Evolutionary conservation across 2,113 vertebrate genomes (phyloP).

Genomic region (Scartelaos histophorus): DNA sequence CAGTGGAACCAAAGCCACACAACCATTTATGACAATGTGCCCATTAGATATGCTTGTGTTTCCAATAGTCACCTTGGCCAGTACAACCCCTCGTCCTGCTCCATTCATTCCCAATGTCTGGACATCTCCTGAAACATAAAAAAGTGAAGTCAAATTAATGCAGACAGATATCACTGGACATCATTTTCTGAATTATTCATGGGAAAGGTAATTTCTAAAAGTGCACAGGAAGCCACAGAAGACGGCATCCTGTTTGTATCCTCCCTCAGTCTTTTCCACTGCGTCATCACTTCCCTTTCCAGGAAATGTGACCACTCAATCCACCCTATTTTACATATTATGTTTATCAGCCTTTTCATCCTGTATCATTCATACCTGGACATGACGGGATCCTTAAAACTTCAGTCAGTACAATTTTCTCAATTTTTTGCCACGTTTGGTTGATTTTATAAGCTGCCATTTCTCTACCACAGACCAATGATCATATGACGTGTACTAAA

Average conservation of each 20-base stretch:
- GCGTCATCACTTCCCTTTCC: slow-evolving; percentile 79
- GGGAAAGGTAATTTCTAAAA: slow-evolving; percentile 66
- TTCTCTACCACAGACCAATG: slow-evolving; percentile 62
- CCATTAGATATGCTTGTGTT: not conserved
- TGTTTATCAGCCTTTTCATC: slow-evolving; percentile 25
- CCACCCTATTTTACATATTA: slow-evolving; percentile 66
- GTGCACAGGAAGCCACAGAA: slow-evolving; percentile 74
- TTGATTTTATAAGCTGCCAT: not conserved
- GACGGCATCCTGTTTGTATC: slow-evolving; percentile 79
- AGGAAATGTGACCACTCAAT: slow-evolving; percentile 71
- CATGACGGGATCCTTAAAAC: not conserved
- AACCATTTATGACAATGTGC: not conserved
- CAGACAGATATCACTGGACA: slow-evolving; percentile 1
- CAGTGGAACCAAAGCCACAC: not conserved
- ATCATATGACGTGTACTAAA: slow-evolving; percentile 52
- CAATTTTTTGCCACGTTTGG: not conserved
- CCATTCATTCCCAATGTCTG: slow-evolving; percentile 59
- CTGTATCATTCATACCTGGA: slow-evolving; percentile 18
- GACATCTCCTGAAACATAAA: slow-evolving; percentile 55
- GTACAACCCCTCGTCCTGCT: slow-evolving; percentile 57
- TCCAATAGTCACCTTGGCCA: slow-evolving; percentile 59
- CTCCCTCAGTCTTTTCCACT: slow-evolving; percentile 66
- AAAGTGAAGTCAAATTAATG: slow-evolving; percentile 9
- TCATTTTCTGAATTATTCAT: slow-evolving; percentile 52
- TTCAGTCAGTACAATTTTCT: too few species aligned